Base-by-base conservation (phyloP, 2,113 vertebrate species). In the Hippoglossus stenolepis region DNA sequence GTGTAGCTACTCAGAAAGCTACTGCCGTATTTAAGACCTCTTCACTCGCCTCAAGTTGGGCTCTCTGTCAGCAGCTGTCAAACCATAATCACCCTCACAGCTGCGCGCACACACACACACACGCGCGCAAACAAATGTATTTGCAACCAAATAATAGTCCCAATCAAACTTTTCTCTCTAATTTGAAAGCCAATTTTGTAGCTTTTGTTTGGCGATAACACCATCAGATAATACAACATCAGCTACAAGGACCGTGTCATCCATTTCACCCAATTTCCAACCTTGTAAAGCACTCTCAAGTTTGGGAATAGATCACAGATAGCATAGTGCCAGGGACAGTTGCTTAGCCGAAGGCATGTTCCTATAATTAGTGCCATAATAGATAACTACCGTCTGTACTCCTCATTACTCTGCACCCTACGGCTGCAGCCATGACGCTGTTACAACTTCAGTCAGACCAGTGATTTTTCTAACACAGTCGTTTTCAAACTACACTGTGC, bases 291-390 rank as follows among this genome's bases (percentile, higher is more conserved):
- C 58, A 71, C 73, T 86, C 85, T 90, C 71, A 83, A 76, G 69
- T 71, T 83, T 70, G 62, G 83, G 62, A 85, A 80, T 69, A 79
- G 66, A 92, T 82, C 67, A 67, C 74, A 80, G 80, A 85, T 77
- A 81, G 73, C 13, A 28, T 65, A 28, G 66, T 75, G 73, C 77
- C 70, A 49, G 71, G 82, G 85, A 87, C 90, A 87, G 85, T 91
- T 90, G 83, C 82, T 77, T 64, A 74, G 87, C 89, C 80, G 26
- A 58, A 80, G 90, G 91, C 85, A n/a, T 73, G 77, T 59, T 87
- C 68, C 88, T 89, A 89, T 90, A 93, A 92, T 92, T 91, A 89
- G 76, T 43, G 5, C 20, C 70, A 81, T 91, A 86, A 89, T 79
- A 89, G 83, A 87, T 84, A 85, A 85, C 79, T 70, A 78, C 54